Evolutionary conservation across 2,888 invertebrate species (phyloP).

Genomic region (Polyommatus iphigenia): DNA sequence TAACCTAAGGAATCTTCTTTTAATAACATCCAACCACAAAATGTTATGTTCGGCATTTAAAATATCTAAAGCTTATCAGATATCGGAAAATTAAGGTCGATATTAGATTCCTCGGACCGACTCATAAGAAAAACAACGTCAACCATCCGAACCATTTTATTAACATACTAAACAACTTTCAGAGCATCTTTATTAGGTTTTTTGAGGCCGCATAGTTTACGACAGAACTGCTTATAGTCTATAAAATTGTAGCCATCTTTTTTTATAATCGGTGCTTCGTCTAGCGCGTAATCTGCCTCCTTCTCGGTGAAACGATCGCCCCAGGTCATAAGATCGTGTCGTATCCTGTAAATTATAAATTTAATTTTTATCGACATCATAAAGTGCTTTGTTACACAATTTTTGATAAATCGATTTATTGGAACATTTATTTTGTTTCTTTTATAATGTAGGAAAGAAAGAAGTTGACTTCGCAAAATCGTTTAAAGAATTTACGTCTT

Average conservation of each 20-base stretch:
- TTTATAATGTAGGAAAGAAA: background rate
- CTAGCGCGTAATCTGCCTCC: conserved; percentile 82
- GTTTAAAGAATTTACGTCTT: background rate
- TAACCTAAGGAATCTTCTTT: background rate
- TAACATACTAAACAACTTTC: conserved; percentile 36
- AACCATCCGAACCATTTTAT: conserved; percentile 15
- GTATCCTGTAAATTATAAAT: conserved; percentile 69
- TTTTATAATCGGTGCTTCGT: conserved; percentile 81
- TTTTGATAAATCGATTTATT: background rate
- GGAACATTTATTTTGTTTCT: background rate
- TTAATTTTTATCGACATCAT: background rate
- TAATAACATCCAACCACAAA: background rate
- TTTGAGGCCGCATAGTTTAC: conserved; percentile 79
- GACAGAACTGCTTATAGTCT: conserved; percentile 83
- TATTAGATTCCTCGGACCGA: background rate
- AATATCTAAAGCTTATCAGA: background rate
- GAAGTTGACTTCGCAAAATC: too few relatives aligned
- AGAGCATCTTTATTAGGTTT: conserved; percentile 60
- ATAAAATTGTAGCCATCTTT: conserved; percentile 79
- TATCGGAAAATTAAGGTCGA: background rate
- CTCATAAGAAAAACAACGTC: conserved; percentile 9
- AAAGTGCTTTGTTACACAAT: background rate
- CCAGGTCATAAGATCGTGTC: conserved; percentile 82
- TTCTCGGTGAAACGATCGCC: conserved; percentile 83
- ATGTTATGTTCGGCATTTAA: background rate